Evolutionary conservation across 2,113 vertebrate genomes (phyloP).

Genomic region (Vulpes ferrilata): DNA sequence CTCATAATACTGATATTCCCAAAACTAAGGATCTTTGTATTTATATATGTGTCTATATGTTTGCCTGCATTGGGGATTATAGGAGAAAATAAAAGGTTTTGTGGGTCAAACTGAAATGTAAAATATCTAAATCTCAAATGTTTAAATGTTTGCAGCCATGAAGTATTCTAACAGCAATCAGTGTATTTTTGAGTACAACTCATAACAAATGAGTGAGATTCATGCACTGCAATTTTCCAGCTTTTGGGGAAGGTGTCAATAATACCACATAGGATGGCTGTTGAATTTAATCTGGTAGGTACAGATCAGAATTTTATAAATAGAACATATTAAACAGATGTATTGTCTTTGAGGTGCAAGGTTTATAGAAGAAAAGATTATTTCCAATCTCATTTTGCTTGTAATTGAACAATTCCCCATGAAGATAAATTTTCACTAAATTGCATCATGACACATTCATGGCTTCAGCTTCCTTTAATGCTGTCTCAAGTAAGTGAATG

Average conservation of each 20-base stretch:
- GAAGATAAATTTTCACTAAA: conserved; percentile 84
- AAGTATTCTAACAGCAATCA: neutral
- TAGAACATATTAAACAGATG: conserved; percentile 77
- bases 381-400: conserved; percentile 79
- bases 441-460: conserved; percentile 81
- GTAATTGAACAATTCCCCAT: conserved; percentile 77
- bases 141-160: conserved; percentile 35
- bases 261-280: neutral
- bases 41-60: neutral
- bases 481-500: conserved; percentile 62
- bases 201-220: conserved; percentile 44
- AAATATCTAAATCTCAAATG: conserved; percentile 25
- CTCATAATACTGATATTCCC: neutral
- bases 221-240: conserved; percentile 18
- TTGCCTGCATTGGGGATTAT: neutral
- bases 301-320: conserved; percentile 63
- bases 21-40: neutral
- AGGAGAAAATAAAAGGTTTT: neutral
- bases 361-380: conserved; percentile 81
- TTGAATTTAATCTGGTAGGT: conserved; percentile 50
- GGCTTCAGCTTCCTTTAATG: conserved; percentile 73
- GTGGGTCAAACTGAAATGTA: neutral
- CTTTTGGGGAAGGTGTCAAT: conserved; percentile 22
- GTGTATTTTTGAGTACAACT: neutral
- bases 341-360: conserved; percentile 79